phyloP scores from a whole-genome alignment of 2,113 vertebrate species.

The Varanus salvator region DNA sequence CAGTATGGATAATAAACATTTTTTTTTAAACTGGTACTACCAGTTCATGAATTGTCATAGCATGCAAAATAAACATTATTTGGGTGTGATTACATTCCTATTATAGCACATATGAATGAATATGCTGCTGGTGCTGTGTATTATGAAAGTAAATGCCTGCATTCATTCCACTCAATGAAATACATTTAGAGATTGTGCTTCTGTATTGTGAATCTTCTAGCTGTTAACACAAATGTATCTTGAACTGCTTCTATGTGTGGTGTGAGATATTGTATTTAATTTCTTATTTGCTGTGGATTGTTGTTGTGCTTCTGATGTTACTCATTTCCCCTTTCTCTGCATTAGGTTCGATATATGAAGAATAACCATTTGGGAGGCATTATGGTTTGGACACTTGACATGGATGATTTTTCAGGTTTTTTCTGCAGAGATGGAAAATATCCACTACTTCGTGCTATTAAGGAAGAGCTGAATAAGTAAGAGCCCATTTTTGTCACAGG shows the following conservation, averaged over 20 bases:
- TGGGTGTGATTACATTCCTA: not conserved
- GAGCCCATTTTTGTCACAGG: not conserved
- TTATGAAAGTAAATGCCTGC: not conserved
- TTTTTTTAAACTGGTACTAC: not conserved
- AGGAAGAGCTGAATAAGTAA: constrained; percentile 63
- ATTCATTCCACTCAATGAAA: not conserved
- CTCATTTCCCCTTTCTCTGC: not conserved
- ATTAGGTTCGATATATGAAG: constrained; percentile 80
- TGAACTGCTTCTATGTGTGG: too few relatives aligned
- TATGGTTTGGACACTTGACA: constrained; percentile 82
- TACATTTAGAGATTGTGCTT: not conserved
- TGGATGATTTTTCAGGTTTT: constrained; percentile 82
- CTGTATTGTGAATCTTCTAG: not conserved
- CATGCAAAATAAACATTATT: not conserved
- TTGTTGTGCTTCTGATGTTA: not conserved
- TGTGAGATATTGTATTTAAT: not conserved
- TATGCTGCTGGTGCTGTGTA: not conserved
- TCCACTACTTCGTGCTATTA: constrained; percentile 79
- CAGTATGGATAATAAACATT: not conserved
- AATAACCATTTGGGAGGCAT: constrained; percentile 76
- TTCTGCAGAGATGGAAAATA: constrained; percentile 77
- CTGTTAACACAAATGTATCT: not conserved
- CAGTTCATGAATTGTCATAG: not conserved
- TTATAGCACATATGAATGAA: too few relatives aligned
- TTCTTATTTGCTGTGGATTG: not conserved